Percentiles rank a stretch among this genome's conserved stretches.
Conservation (phyloP, 1,140 invertebrate species). For the Papilio polyxenes region DNA sequence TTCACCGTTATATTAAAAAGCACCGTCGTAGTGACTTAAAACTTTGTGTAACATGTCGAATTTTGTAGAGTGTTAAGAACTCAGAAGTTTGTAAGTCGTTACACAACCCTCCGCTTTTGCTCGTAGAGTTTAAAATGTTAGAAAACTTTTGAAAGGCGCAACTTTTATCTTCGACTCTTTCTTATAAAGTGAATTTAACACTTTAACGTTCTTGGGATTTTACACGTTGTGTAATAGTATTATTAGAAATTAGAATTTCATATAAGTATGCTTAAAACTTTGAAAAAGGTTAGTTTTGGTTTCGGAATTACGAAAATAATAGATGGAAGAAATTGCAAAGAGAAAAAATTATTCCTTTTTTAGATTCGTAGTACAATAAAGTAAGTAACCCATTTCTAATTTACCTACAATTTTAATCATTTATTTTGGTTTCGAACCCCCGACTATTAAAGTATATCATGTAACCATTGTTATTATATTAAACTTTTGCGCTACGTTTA, state of each 20-base stretch:
- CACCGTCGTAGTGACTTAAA: conserved; percentile 6
- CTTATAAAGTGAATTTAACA: not conserved
- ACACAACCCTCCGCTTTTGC: conserved; percentile 3
- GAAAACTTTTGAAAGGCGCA: not conserved
- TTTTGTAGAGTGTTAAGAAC: conserved; percentile 27
- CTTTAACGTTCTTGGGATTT: not conserved
- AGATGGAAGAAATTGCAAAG: too few species aligned
- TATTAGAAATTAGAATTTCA: not conserved
- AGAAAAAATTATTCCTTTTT: not conserved
- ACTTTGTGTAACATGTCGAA: conserved; percentile 20
- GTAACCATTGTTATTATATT: not conserved
- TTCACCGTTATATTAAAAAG: not conserved
- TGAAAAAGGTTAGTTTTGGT: too few species aligned
- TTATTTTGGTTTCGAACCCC: not conserved
- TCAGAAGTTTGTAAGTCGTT: conserved; percentile 6
- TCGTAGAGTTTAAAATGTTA: conserved; percentile 10
- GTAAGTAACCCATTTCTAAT: too few species aligned
- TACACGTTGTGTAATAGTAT: not conserved
- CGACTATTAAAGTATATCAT: not conserved
- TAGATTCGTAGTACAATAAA: not conserved
- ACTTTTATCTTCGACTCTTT: not conserved
- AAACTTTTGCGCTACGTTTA: not conserved
- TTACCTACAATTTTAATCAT: too few species aligned
- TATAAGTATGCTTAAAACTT: too few species aligned
- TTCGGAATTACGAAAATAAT: too few species aligned